Conservation (phyloP, 2,888 invertebrate genomes). For the Eupithecia tripunctaria region DNA sequence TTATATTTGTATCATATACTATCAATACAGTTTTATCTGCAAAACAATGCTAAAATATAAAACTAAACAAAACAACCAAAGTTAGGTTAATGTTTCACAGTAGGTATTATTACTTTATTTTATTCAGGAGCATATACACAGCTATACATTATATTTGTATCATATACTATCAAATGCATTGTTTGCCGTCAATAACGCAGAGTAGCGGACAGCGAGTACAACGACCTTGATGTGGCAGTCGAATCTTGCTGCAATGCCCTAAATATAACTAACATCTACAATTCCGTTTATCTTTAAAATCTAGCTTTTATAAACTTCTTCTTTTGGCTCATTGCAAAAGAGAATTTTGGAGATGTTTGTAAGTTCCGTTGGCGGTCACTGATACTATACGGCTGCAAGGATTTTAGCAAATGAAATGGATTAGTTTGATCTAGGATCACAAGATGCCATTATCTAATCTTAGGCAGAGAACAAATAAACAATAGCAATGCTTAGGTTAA, state of each 20-base stretch:
- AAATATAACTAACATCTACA: conserved; percentile 12
- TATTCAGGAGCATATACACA: too few species aligned
- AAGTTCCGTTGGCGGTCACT: not conserved
- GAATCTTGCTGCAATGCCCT: not conserved
- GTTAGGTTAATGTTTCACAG: too few species aligned
- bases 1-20: too few species aligned
- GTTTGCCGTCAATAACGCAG: conserved; percentile 27
- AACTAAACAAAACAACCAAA: conserved; percentile 5
- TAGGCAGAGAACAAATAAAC: too few species aligned
- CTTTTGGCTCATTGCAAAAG: not conserved
- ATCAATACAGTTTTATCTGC: too few species aligned
- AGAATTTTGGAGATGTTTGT: not conserved
- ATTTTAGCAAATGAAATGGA: not conserved
- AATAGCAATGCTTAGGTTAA: too few species aligned
- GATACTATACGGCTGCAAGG: not conserved
- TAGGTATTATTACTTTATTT: too few species aligned
- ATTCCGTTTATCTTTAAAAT: not conserved
- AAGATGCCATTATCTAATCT: too few species aligned
- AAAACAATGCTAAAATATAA: too few species aligned
- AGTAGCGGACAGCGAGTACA: conserved; percentile 13
- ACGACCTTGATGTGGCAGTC: conserved; percentile 17
- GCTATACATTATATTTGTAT: too few species aligned
- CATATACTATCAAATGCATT: too few species aligned
- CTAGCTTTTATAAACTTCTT: not conserved
- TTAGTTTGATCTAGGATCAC: not conserved